Evolutionary conservation across 2,113 vertebrate species (phyloP).

Genomic region (Neoarius graeffei): DNA sequence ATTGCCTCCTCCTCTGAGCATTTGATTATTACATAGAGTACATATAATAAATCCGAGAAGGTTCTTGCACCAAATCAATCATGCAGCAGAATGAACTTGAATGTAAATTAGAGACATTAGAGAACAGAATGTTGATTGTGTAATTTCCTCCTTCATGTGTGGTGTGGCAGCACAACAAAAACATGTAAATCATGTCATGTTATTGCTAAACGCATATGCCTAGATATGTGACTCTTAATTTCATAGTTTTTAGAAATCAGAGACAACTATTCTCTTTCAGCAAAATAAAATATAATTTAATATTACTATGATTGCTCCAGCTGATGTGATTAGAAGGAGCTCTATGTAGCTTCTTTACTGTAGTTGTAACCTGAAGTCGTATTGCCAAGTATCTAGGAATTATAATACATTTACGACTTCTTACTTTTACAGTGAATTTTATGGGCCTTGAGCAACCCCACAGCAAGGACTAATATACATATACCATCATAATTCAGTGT

Average conservation of each 20-base stretch:
- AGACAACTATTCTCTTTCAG: not conserved
- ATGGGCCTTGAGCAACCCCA: slow-evolving; percentile 43
- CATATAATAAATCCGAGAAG: slow-evolving; percentile 54
- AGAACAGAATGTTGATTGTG: not conserved
- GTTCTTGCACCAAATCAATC: slow-evolving; percentile 68
- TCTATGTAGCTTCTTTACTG: not conserved
- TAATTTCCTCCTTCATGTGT: not conserved
- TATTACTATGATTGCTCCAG: not conserved
- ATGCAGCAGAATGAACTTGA: slow-evolving; percentile 63
- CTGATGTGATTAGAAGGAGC: not conserved
- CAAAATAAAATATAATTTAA: not conserved
- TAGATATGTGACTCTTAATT: not conserved
- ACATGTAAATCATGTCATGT: not conserved
- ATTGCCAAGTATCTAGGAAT: slow-evolving; percentile 16
- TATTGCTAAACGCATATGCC: not conserved
- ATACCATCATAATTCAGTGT: slow-evolving; percentile 36
- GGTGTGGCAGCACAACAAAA: not conserved
- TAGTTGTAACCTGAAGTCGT: not conserved
- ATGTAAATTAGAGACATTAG: slow-evolving; percentile 60
- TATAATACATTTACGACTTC: slow-evolving; percentile 40
- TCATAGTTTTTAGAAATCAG: not conserved
- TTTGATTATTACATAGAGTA: slow-evolving; percentile 55
- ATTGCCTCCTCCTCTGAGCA: slow-evolving; percentile 47
- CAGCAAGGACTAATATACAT: slow-evolving; percentile 34
- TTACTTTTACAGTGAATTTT: slow-evolving; percentile 49